Conservation (phyloP, 2,113 vertebrate genomes). For the Oreotragus oreotragus region DNA sequence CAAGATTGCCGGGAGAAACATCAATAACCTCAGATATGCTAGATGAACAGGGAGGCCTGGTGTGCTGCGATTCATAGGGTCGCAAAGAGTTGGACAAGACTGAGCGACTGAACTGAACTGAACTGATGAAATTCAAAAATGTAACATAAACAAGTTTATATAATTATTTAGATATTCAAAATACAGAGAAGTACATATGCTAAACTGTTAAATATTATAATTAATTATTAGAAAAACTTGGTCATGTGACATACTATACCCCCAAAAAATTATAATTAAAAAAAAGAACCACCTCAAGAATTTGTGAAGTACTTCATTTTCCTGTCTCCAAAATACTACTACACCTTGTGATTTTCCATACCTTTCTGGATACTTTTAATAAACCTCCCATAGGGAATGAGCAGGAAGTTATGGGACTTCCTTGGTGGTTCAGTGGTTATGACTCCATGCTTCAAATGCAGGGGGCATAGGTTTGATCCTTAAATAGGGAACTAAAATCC, state of each 20-base stretch:
- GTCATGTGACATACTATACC: background rate
- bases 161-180: background rate
- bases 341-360: background rate
- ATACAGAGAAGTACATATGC: background rate
- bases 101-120: too few relatives aligned
- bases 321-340: background rate
- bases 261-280: background rate
- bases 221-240: background rate
- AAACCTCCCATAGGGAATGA: background rate
- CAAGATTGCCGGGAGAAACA: too few relatives aligned
- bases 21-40: too few relatives aligned
- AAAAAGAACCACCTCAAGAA: background rate
- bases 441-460: background rate
- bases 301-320: background rate
- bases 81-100: too few relatives aligned
- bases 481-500: background rate
- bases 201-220: background rate
- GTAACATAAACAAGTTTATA: background rate
- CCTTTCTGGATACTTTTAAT: background rate
- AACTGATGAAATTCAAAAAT: background rate
- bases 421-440: background rate
- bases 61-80: too few relatives aligned
- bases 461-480: background rate
- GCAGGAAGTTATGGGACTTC: background rate
- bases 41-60: too few relatives aligned